These are phyloP conservation scores for Meteorus sp. DNA, from an alignment of 1,140 invertebrate genomes.

Conservation along the genomic window DNA sequence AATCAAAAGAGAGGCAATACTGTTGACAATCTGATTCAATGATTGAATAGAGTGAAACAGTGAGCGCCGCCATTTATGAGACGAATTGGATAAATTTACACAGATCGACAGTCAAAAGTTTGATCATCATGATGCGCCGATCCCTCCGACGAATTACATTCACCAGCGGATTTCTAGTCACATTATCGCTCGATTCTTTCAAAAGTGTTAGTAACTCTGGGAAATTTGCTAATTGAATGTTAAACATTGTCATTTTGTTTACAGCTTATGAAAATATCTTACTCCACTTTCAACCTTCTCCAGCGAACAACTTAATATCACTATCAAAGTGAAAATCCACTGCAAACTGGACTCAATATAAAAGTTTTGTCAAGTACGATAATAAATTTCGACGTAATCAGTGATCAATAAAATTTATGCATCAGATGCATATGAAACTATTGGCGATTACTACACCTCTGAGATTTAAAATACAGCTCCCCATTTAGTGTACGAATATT, in stretches of 20 bases:
- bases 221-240: not conserved
- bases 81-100: constrained; percentile 20
- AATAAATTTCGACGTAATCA: too few species aligned
- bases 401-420: too few species aligned
- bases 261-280: constrained; percentile 18
- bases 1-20: not conserved
- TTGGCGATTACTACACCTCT: too few species aligned
- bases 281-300: constrained; percentile 19
- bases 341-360: not conserved
- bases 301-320: constrained; percentile 7
- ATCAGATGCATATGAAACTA: too few species aligned
- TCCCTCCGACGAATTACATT: constrained; percentile 16
- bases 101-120: constrained; percentile 16
- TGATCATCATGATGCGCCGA: constrained; percentile 19
- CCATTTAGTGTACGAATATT: too few species aligned
- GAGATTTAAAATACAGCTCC: too few species aligned
- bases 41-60: constrained; percentile 7
- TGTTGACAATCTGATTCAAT: not conserved
- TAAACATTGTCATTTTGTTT: constrained; percentile 9
- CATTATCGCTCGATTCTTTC: constrained; percentile 21
- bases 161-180: constrained; percentile 10
- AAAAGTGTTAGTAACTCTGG: constrained; percentile 11
- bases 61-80: constrained; percentile 18
- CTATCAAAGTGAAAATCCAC: not conserved
- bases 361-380: too few species aligned